Conservation (phyloP, 2,113 vertebrate genomes). For the Zosterops japonicus region DNA sequence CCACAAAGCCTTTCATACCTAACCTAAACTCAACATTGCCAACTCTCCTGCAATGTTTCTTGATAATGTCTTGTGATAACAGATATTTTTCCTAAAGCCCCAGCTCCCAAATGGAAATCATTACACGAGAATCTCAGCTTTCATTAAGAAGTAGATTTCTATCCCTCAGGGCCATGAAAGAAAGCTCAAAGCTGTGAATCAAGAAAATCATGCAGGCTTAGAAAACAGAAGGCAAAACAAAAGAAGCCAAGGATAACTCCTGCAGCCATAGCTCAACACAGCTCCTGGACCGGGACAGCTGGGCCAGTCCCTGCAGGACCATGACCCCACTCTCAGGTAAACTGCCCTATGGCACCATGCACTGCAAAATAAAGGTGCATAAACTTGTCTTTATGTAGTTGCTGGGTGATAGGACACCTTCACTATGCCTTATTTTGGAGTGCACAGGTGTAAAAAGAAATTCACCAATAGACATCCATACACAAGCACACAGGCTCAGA, state of each 20-base stretch:
- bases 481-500: not conserved
- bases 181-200: not conserved
- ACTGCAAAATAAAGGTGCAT: not conserved
- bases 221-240: not conserved
- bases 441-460: not conserved
- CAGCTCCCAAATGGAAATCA: not conserved
- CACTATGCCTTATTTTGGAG: not conserved
- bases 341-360: not conserved
- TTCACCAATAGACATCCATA: not conserved
- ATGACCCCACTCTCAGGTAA: not conserved
- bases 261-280: not conserved
- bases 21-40: not conserved
- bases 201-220: not conserved
- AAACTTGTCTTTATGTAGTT: not conserved
- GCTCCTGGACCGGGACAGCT: accelerated
- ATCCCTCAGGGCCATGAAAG: not conserved
- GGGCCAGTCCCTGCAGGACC: not conserved
- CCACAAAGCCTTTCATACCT: not conserved
- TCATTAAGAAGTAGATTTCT: conserved; percentile 14
- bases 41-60: not conserved
- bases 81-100: not conserved
- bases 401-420: not conserved
- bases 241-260: not conserved
- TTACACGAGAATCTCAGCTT: not conserved
- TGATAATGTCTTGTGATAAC: not conserved